Percentiles rank a stretch among this genome's conserved stretches.
phyloP scores from a whole-genome alignment of 2,888 invertebrate species.

The Pantelozetes paolii region DNA sequence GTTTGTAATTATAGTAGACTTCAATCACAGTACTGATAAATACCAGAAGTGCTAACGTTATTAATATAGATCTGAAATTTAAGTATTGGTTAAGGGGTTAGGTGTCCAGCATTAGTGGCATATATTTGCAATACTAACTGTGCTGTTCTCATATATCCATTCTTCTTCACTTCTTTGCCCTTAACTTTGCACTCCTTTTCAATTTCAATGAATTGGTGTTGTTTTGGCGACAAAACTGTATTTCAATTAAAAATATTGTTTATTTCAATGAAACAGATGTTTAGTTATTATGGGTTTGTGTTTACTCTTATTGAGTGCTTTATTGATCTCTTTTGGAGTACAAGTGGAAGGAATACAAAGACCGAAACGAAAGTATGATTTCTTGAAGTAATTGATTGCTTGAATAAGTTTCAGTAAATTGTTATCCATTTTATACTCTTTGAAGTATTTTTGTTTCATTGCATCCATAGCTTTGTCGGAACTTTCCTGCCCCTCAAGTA shows the following conservation, averaged over 20 bases:
- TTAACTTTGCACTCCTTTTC: constrained; percentile 29
- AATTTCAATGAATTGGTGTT: constrained; percentile 13
- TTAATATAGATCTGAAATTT: constrained; percentile 29
- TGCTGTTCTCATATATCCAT: constrained; percentile 31
- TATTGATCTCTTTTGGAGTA: constrained; percentile 37
- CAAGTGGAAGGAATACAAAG: constrained; percentile 43
- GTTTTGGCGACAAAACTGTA: background rate
- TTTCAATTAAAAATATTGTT: background rate
- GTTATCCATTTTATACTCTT: background rate
- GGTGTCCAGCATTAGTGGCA: no score
- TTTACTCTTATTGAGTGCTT: constrained; percentile 39
- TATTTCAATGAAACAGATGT: background rate
- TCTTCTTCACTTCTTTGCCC: background rate
- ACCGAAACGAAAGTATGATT: constrained; percentile 38
- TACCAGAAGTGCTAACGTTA: constrained; percentile 19
- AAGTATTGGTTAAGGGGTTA: no score
- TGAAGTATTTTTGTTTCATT: background rate
- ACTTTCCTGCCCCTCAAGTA: background rate
- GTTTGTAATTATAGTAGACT: constrained; percentile 12
- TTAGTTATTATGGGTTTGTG: background rate
- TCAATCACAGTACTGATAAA: constrained; percentile 21
- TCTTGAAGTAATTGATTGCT: constrained; percentile 33
- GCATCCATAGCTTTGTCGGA: background rate
- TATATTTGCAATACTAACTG: constrained; percentile 12
- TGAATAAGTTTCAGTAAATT: constrained; percentile 34